Percentiles rank a stretch among this genome's conserved stretches.
Evolutionary conservation across 2,888 invertebrate genomes (phyloP).

Genomic region (Tricholauxania praeusta): DNA sequence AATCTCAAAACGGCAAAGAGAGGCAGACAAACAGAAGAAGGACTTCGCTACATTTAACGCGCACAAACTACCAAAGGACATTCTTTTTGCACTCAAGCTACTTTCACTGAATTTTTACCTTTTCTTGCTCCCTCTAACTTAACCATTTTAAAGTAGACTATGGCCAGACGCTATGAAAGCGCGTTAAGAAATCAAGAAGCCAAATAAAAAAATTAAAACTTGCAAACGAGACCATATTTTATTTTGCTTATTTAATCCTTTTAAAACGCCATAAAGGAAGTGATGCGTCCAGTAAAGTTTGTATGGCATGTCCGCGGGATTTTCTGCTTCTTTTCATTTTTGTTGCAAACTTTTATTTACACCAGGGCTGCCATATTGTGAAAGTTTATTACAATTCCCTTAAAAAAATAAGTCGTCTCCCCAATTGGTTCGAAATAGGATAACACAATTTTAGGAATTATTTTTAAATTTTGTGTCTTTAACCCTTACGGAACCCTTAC

Average conservation of each 20-base stretch:
- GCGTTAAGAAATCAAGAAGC: neutral
- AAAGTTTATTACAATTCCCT: too few species aligned
- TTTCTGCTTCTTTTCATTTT: conserved; percentile 3
- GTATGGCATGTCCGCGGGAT: conserved; percentile 18
- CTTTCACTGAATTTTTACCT: conserved; percentile 25
- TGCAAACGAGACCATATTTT: conserved; percentile 41
- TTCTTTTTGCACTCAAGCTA: conserved; percentile 25
- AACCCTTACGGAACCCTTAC: too few species aligned
- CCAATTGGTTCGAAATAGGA: too few species aligned
- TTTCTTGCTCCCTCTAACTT: too few species aligned
- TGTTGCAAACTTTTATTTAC: neutral
- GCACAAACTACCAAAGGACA: neutral
- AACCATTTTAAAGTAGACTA: too few species aligned
- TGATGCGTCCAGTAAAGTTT: conserved; percentile 19
- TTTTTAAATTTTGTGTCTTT: too few species aligned
- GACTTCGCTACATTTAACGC: conserved; percentile 5
- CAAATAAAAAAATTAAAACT: conserved; percentile 10
- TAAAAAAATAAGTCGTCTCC: too few species aligned
- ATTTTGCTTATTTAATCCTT: conserved; percentile 47
- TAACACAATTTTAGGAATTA: too few species aligned
- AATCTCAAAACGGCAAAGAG: conserved; percentile 49
- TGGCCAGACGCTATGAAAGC: neutral
- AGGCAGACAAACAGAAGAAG: conserved; percentile 36
- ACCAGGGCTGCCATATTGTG: neutral
- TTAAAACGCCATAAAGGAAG: conserved; percentile 35